Conservation (phyloP, 2,888 invertebrate species). For the Dastarcus helophoroides region DNA sequence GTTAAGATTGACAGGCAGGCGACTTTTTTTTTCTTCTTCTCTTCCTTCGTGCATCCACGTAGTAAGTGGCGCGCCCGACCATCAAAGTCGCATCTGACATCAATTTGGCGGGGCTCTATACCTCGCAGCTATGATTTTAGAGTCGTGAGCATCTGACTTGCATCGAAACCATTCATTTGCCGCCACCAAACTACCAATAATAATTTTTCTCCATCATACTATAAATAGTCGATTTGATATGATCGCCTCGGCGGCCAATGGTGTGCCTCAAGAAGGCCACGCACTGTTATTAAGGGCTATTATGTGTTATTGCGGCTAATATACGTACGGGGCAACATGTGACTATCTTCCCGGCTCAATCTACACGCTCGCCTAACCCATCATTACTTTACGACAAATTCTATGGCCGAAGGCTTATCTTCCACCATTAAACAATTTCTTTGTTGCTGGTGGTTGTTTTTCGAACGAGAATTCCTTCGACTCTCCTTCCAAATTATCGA, state of each 20-base stretch:
- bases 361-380: no score
- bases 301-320: slow-evolving; percentile 39
- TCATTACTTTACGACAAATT: no score
- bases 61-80: slow-evolving; percentile 28
- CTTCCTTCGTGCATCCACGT: slow-evolving; percentile 17
- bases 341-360: slow-evolving; percentile 32
- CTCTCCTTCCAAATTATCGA: no score
- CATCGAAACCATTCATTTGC: slow-evolving; percentile 32
- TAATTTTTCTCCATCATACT: slow-evolving; percentile 38
- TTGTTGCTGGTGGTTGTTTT: no score
- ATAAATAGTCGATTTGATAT: slow-evolving; percentile 38
- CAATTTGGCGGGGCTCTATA: slow-evolving; percentile 26
- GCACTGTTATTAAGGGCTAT: slow-evolving; percentile 40
- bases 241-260: slow-evolving; percentile 34
- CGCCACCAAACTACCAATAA: slow-evolving; percentile 36
- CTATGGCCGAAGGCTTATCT: no score
- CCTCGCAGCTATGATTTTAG: slow-evolving; percentile 33
- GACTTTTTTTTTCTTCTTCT: no score
- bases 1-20: slow-evolving; percentile 29
- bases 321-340: slow-evolving; percentile 32
- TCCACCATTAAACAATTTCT: no score
- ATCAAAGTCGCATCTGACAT: slow-evolving; percentile 37
- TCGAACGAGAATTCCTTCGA: no score
- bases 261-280: slow-evolving; percentile 29
- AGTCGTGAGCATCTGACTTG: slow-evolving; percentile 28